Conservation (phyloP, 2,113 vertebrate genomes). For the Pelecanus crispus region DNA sequence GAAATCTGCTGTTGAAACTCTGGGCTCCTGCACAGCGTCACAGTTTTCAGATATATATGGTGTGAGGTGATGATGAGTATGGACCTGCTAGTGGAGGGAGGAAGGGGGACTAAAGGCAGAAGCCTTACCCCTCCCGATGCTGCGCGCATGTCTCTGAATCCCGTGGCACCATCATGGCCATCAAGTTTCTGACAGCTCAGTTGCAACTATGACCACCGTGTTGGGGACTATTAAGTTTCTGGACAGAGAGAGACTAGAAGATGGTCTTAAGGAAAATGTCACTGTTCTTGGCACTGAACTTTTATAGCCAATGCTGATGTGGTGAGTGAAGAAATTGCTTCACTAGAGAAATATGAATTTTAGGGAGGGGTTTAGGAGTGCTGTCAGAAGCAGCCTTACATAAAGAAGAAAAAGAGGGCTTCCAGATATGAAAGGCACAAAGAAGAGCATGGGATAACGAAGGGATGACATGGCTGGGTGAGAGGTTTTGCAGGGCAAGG, state of each 20-base stretch:
- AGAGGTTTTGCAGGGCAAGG: not conserved
- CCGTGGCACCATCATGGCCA: not conserved
- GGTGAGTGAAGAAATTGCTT: not conserved
- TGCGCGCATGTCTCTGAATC: not conserved
- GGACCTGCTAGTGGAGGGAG: not conserved
- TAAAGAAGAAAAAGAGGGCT: not conserved
- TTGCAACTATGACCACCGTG: accelerated
- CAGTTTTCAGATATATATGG: not conserved
- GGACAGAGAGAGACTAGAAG: not conserved
- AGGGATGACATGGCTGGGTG: not conserved
- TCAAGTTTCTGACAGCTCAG: not conserved
- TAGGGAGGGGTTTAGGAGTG: not conserved
- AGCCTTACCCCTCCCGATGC: not conserved
- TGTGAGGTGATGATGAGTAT: not conserved
- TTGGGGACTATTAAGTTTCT: not conserved
- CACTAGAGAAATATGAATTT: conserved; percentile 1
- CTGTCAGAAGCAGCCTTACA: not conserved
- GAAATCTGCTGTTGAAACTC: not conserved
- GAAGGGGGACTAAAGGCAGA: not conserved
- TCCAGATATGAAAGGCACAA: not conserved
- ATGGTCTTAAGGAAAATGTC: conserved; percentile 1
- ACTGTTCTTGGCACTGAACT: not conserved
- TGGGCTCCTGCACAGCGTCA: not conserved
- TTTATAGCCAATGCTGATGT: not conserved
- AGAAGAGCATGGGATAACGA: not conserved